Evolutionary conservation across 2,888 invertebrate species (phyloP).

Genomic region (Timema podura): DNA sequence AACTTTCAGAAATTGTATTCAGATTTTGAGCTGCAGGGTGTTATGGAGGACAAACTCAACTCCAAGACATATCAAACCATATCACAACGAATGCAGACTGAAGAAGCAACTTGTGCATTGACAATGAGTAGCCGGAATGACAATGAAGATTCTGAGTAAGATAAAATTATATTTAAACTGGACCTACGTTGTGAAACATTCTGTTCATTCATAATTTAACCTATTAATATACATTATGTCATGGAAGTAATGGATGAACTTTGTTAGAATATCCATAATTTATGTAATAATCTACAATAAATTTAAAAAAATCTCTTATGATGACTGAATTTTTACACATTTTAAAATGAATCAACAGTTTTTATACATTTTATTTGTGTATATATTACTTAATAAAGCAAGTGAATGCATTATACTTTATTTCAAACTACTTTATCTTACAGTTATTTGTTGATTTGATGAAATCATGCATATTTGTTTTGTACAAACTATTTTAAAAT

Average conservation of each 20-base stretch:
- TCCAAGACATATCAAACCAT: conserved; percentile 93
- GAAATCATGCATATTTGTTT: conserved; percentile 1
- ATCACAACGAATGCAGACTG: conserved; percentile 91
- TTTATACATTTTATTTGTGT: too few species aligned
- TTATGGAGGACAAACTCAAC: conserved; percentile 94
- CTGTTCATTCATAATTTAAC: conserved; percentile 29
- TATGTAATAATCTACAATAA: too few species aligned
- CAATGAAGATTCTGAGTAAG: conserved; percentile 52
- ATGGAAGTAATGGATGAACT: too few species aligned
- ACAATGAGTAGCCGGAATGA: conserved; percentile 75
- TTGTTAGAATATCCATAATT: too few species aligned
- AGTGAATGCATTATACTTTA: too few species aligned
- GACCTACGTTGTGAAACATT: conserved; percentile 31
- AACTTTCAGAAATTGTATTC: conserved; percentile 89
- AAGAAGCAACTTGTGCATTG: conserved; percentile 90
- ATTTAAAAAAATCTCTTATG: too few species aligned
- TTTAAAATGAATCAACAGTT: too few species aligned
- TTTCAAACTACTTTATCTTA: too few species aligned
- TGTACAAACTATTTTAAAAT: neutral
- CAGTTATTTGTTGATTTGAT: too few species aligned
- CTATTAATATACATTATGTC: too few species aligned
- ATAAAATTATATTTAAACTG: conserved; percentile 18
- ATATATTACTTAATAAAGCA: too few species aligned
- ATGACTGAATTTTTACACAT: too few species aligned
- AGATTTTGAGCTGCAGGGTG: conserved; percentile 98